These are phyloP conservation scores for Fringilla coelebs DNA, from an alignment of 2,797 vertebrate genomes.

Conservation along the genomic window DNA sequence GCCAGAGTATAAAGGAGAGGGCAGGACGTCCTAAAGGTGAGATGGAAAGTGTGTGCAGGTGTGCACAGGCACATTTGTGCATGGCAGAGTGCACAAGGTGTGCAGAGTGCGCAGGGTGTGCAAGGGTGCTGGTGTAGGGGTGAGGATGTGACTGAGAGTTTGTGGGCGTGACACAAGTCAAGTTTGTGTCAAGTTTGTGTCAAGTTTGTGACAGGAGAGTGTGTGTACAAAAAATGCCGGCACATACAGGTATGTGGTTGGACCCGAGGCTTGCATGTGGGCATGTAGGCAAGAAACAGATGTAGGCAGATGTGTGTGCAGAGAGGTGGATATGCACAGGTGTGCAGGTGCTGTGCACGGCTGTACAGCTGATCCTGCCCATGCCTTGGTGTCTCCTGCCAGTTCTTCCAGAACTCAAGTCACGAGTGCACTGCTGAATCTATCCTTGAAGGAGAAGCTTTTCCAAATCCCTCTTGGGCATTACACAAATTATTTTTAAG, in stretches of 20 bases:
- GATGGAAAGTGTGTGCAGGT: background rate
- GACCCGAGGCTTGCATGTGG: background rate
- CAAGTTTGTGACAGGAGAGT: rapidly evolving
- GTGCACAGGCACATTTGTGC: background rate
- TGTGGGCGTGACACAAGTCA: background rate
- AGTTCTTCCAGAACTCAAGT: background rate
- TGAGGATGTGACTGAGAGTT: background rate
- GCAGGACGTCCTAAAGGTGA: background rate
- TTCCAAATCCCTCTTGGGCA: background rate
- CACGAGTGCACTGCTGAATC: background rate
- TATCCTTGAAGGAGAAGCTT: background rate
- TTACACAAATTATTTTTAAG: background rate
- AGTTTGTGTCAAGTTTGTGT: background rate
- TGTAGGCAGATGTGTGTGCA: background rate
- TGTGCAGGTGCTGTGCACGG: background rate
- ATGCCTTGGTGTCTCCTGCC: background rate
- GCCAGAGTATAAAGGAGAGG: background rate
- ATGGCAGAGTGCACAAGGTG: background rate
- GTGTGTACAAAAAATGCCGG: rapidly evolving
- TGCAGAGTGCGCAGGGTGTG: no score
- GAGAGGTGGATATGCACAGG: background rate
- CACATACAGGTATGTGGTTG: background rate
- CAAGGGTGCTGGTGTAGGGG: background rate
- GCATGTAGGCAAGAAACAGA: background rate
- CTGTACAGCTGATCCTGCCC: background rate